Evolutionary conservation across 2,888 invertebrate genomes (phyloP), one percentile per base, ranked within the genome.

Genomic region (Parapristionchus giblindavisi): DNA sequence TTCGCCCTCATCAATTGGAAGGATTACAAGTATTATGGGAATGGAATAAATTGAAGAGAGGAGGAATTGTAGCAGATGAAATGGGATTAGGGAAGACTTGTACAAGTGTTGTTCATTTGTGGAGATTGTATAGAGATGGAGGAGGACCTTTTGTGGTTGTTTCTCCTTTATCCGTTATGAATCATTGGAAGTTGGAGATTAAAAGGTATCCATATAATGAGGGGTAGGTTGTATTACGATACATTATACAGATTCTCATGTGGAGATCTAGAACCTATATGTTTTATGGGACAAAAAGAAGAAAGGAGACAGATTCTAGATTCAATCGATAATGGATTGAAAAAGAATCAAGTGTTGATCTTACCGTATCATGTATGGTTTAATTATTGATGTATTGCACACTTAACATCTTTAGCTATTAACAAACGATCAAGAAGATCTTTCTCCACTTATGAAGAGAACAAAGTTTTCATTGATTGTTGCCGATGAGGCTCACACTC

Each of bases 11-110:
- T 36, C 73, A 58, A 38, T 38, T 72, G 36, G 40, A 58, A 24
- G 71, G 71, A 43, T 32, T 71, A 24, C 11, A 14, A 5, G 71
- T 43, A 8, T 8, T 71, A 11, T 58, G 58, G 71, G n/a, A 71
- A 43, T 71, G 71, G 71, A 11, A 58, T 29, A 34, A 43, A 2
- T 27, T 43, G 48, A 48, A 36, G n/a, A 56, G 58, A 27, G 71
- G 71, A 43, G 71, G 97, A 89, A 98, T 98, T 85, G 91, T 98
- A 79, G 98, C 98, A 24, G 98, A 98, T 90, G 98, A 98, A 91
- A 98, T 98, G 97, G 98, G 98, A 85, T 91, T 98, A 75, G 98
- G 98, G 17, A 98, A 98, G 91, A 98, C 98, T 0, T 96, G 98
- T 85, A 93, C 96, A 27, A 97, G 96, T 90, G 93, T 98, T 29